Evolutionary conservation across 2,888 invertebrate species (phyloP).

Genomic region (Taphrorychus bicolor): DNA sequence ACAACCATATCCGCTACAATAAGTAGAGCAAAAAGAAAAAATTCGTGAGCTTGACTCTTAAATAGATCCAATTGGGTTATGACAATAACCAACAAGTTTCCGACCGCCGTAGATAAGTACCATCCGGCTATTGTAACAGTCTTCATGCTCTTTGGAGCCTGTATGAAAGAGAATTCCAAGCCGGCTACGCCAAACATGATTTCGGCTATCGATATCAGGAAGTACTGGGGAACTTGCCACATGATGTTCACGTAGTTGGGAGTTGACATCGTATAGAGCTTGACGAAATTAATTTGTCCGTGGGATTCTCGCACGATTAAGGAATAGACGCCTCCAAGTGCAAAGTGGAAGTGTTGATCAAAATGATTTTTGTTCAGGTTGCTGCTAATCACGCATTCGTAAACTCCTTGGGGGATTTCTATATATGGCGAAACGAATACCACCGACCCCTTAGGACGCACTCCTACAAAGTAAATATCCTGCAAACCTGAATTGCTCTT

Average conservation of each 20-base stretch:
- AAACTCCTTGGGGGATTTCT: constrained; percentile 68
- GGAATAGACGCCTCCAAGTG: constrained; percentile 65
- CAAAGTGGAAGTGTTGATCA: constrained; percentile 50
- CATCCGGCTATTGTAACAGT: constrained; percentile 85
- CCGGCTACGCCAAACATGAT: constrained; percentile 86
- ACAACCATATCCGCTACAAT: constrained; percentile 73
- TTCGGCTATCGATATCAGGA: constrained; percentile 81
- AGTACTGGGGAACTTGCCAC: constrained; percentile 82
- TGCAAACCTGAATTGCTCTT: constrained; percentile 55
- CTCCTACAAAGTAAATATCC: constrained; percentile 65
- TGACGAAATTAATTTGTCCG: constrained; percentile 59
- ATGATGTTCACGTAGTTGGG: constrained; percentile 73
- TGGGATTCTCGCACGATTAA: constrained; percentile 60
- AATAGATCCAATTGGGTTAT: constrained; percentile 73
- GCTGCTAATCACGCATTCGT: constrained; percentile 50
- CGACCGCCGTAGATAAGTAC: constrained; percentile 81
- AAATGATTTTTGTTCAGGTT: constrained; percentile 44
- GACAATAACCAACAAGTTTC: constrained; percentile 80
- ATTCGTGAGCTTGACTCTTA: constrained; percentile 73
- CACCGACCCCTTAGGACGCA: constrained; percentile 56
- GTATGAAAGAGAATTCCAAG: constrained; percentile 82
- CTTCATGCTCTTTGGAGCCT: constrained; percentile 85
- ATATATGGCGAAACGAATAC: constrained; percentile 66
- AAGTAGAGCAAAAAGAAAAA: constrained; percentile 75
- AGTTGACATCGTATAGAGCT: constrained; percentile 67